Base-by-base conservation (phyloP, 2,113 vertebrate species). In the Lepisosteus osseus region DNA sequence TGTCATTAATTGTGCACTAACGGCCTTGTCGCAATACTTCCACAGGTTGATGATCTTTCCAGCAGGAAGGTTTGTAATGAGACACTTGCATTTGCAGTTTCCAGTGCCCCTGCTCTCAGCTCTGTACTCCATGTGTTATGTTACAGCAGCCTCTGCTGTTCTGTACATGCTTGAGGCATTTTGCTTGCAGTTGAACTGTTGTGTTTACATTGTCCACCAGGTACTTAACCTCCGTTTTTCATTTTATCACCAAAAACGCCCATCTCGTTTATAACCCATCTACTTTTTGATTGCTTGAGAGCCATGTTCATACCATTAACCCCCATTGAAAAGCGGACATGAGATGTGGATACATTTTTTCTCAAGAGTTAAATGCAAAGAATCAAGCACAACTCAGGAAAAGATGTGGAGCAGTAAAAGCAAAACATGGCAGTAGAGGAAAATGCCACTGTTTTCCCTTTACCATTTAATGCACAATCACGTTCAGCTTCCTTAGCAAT, bases 11-110 rank as follows among this genome's bases (percentile, higher is more conserved):
- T 61, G 59, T 61, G 59, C 5, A 14, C 92, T 94, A 92, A 92
- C 82, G 82, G 86, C 90, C 84, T 71, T 86, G 79, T 91, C 88
- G 70, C 88, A 83, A 84, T 80, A 77, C 93, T 88, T 94, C 86
- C 91, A 81, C 94, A 95, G 95, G 93, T 91, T 94, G 91, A 94
- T 91, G 93, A 86, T 81, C 81, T 86, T 81, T 74, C 89, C 89
- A 84, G 88, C 82, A 86, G 75, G 91, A 90, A 95, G 94, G 95
- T 96, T 95, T 92, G 95, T 97, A 91, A 86, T 79, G 12, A 59
- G 65, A 75, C 75, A 75, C 82, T 79, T 83, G 75, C 77, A 42
- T 73, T 41, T 44, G n/a, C 15, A 81, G 83, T 85, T 80, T 0
- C 72, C 72, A 51, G 59, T 7, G 80, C 83, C 81, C 84, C 79